Conservation (phyloP, 2,888 invertebrate species). For the Philhelius pedissequus region DNA sequence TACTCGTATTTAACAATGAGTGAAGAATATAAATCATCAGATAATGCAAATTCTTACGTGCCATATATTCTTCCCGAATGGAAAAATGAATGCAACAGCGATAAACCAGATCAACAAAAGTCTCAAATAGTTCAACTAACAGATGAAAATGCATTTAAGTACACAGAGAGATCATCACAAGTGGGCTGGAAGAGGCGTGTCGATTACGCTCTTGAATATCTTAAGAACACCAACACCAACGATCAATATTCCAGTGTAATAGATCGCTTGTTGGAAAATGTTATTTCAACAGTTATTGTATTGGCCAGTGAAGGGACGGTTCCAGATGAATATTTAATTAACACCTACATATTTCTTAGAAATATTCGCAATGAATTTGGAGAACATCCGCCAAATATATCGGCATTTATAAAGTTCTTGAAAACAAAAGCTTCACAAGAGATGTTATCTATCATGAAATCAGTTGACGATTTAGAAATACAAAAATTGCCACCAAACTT, state of each 20-base stretch:
- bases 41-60: not conserved
- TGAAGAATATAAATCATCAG: not conserved
- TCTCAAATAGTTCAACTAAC: constrained; percentile 7
- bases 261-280: constrained; percentile 28
- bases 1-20: not conserved
- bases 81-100: not conserved
- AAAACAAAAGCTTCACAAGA: not conserved
- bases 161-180: constrained; percentile 12
- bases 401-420: constrained; percentile 44
- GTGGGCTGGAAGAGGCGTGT: constrained; percentile 68
- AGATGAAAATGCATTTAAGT: constrained; percentile 34
- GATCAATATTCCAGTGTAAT: constrained; percentile 20
- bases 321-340: constrained; percentile 63
- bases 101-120: not conserved
- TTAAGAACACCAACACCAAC: not conserved
- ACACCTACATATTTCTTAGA: constrained; percentile 52
- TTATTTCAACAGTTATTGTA: constrained; percentile 64
- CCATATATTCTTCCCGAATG: constrained; percentile 13
- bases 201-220: constrained; percentile 51
- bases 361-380: constrained; percentile 62
- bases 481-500: not conserved
- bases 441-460: not conserved
- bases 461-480: not conserved
- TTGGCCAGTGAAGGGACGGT: constrained; percentile 51
- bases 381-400: constrained; percentile 67